Evolutionary conservation across 1,140 invertebrate genomes (phyloP).

Genomic region (Diabrotica virgifera): DNA sequence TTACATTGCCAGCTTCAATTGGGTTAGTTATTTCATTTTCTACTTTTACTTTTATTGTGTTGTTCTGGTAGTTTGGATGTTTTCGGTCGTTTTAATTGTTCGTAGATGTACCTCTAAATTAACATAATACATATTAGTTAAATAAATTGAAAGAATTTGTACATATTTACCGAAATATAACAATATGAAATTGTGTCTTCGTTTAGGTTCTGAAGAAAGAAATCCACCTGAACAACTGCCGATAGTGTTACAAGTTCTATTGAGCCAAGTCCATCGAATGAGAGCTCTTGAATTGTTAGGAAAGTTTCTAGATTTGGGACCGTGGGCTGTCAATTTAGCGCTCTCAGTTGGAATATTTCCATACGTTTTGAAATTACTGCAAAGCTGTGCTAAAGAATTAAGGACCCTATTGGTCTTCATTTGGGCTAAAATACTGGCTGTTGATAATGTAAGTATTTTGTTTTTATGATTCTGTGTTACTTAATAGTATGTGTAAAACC

Average conservation of each 20-base stretch:
- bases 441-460: constrained; percentile 77
- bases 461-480: neutral
- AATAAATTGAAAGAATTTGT: too few species aligned
- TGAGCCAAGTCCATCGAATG: constrained; percentile 95
- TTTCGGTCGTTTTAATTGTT: too few species aligned
- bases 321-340: constrained; percentile 95
- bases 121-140: too few species aligned
- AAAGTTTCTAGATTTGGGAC: constrained; percentile 93
- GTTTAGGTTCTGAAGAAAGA: constrained; percentile 61
- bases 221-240: constrained; percentile 93
- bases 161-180: too few species aligned
- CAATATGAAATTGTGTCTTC: too few species aligned
- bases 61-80: too few species aligned
- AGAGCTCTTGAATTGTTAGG: constrained; percentile 92
- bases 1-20: too few species aligned
- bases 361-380: constrained; percentile 94
- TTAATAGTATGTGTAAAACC: neutral
- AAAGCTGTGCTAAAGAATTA: constrained; percentile 89
- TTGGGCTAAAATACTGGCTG: constrained; percentile 98
- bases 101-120: too few species aligned
- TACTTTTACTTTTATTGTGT: too few species aligned
- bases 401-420: constrained; percentile 93
- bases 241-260: constrained; percentile 94
- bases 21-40: too few species aligned
- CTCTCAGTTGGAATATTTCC: constrained; percentile 98